Base-by-base conservation (phyloP, 1,140 invertebrate species). In the Myzus persicae region DNA sequence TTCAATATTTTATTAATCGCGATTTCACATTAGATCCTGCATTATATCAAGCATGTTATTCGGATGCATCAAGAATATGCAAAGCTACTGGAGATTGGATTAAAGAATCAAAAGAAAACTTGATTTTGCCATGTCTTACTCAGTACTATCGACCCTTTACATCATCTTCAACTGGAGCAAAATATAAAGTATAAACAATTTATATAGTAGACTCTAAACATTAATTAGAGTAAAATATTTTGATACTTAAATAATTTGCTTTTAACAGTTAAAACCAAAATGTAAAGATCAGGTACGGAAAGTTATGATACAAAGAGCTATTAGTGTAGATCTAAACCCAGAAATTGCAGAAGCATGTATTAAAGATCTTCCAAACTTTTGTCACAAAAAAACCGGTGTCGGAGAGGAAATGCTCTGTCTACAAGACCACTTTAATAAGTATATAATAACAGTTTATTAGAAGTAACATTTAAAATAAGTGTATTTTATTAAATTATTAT, bases 1-100 rank as follows among this genome's bases (percentile, higher is more conserved):
- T 99, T 94, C 99, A 99, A 94, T 99, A 99, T 95, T 99, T 99
- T 95, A 97, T 99, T 90, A 97, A 98, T 0, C 96, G 99, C 94
- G 98, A 99, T 95, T 99, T 98, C 94, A 98, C 98, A 95, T 95
- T 99, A 84, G 99, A 99, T 96, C 97, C 98, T 0, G 97, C 97
- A 94, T 95, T 99, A 31, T 99, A 98, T 94, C 96, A 96, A 94
- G 97, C 97, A 24, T 99, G 99, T 95, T 97, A 97, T 94, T 96
- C 97, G 88, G 98, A 99, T 96, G 99, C 99, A 8, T 96, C 96
- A 6, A 96, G 96, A 67, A 96, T 97, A 76, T 99, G 99, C 95
- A 96, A 97, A 94, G 98, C 98, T 0, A 97, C 96, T 94, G 96
- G 96, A 48, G 96, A 97, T 76, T 99, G 98, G 98, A 96, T 96